A percentile compares a stretch with the other conserved stretches of the same genome.
These are phyloP conservation scores for Acropora tenuis DNA, from an alignment of 64 coral and sea anemone species.

Conservation along the genomic window DNA sequence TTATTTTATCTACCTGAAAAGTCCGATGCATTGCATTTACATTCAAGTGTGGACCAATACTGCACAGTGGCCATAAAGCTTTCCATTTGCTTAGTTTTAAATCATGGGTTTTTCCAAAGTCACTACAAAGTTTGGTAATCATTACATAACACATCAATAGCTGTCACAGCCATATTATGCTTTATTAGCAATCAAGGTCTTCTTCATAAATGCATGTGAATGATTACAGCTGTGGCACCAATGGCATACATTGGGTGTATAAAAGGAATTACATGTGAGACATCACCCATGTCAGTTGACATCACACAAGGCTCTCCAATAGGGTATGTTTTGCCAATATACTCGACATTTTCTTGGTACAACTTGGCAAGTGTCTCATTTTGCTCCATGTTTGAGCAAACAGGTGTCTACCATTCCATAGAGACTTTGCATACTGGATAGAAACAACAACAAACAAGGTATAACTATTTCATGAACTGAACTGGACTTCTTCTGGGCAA, in stretches of 20 bases:
- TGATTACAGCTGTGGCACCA: slow-evolving; percentile 72
- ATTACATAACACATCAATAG: slow-evolving; percentile 75
- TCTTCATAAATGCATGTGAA: slow-evolving; percentile 87
- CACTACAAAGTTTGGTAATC: slow-evolving; percentile 51
- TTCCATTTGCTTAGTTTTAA: background rate
- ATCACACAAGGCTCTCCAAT: slow-evolving; percentile 25
- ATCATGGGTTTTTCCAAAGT: slow-evolving; percentile 46
- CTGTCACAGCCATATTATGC: slow-evolving; percentile 71
- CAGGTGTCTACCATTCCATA: slow-evolving; percentile 11
- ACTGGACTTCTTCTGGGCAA: too few relatives aligned
- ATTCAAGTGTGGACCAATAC: background rate
- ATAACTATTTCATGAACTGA: too few relatives aligned
- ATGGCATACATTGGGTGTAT: slow-evolving; percentile 85
- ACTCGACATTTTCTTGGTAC: slow-evolving; percentile 76
- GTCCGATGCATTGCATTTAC: too few relatives aligned
- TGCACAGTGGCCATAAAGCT: background rate
- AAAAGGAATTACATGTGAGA: slow-evolving; percentile 72
- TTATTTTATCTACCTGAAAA: too few relatives aligned
- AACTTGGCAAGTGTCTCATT: slow-evolving; percentile 75
- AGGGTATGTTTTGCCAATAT: slow-evolving; percentile 71
- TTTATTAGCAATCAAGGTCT: slow-evolving; percentile 79
- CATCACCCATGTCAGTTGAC: slow-evolving; percentile 88
- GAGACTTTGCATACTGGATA: slow-evolving; percentile 46
- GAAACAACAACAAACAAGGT: too few relatives aligned
- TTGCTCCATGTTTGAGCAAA: slow-evolving; percentile 26